Percentiles rank a stretch among this genome's conserved stretches.
phyloP scores from a whole-genome alignment of 2,797 vertebrate genomes.

The Chelonia mydas region DNA sequence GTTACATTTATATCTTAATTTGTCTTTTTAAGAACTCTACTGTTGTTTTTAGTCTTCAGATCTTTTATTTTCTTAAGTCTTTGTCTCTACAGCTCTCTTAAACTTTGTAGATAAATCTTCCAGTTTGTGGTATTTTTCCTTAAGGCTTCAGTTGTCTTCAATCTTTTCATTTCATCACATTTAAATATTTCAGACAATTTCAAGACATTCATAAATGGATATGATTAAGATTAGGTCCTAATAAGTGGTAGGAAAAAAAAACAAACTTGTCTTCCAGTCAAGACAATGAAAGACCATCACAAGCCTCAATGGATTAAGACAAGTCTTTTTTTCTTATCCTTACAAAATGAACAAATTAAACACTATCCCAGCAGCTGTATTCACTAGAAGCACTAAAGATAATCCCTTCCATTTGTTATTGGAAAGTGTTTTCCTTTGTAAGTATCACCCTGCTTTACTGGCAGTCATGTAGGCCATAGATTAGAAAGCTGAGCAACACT shows the following conservation, averaged over 20 bases:
- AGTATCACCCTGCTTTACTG: conserved; percentile 10
- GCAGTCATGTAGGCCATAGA: not conserved
- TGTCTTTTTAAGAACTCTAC: not conserved
- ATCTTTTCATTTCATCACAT: conserved; percentile 22
- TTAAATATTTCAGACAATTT: conserved; percentile 61
- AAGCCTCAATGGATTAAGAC: conserved; percentile 44
- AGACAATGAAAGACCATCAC: conserved; percentile 31
- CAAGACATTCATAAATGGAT: conserved; percentile 64
- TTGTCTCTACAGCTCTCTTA: conserved; percentile 42
- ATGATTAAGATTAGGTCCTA: conserved; percentile 62
- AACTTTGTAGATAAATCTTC: conserved; percentile 41
- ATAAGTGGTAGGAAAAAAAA: conserved; percentile 11
- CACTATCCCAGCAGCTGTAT: conserved; percentile 38
- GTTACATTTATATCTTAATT: conserved; percentile 42
- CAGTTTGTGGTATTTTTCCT: not conserved
- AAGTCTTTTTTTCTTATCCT: conserved; percentile 34
- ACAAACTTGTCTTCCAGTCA: conserved; percentile 53
- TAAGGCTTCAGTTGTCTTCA: conserved; percentile 36
- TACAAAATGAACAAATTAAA: conserved; percentile 58
- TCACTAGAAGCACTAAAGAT: conserved; percentile 35
- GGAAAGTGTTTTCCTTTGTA: conserved; percentile 31
- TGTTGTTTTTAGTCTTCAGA: not conserved
- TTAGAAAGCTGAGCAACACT: not conserved
- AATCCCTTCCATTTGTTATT: conserved; percentile 53
- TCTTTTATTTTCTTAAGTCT: conserved; percentile 36